These are phyloP conservation scores for Polypterus senegalus DNA, from an alignment of 2,113 vertebrate species.

Conservation along the genomic window DNA sequence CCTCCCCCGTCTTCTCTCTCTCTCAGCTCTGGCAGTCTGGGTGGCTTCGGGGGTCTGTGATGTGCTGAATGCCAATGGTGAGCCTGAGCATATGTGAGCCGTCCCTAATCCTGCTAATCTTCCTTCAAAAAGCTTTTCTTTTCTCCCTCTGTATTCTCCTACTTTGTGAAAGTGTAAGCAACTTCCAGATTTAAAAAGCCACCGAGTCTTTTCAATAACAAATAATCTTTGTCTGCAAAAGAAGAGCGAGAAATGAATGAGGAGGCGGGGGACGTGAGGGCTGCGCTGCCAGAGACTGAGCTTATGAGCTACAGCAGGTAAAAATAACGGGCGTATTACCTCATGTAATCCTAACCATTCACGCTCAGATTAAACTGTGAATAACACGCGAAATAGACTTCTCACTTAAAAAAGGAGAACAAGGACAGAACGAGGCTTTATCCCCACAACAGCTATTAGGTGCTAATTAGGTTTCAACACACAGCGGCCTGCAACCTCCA, in stretches of 20 bases:
- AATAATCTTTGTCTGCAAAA: slow-evolving; percentile 46
- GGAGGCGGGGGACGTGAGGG: slow-evolving; percentile 11
- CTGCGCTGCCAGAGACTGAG: slow-evolving; percentile 52
- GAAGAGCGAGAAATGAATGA: slow-evolving; percentile 22
- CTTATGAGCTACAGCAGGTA: slow-evolving; percentile 52
- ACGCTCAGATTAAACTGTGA: slow-evolving; percentile 49
- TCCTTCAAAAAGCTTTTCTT: slow-evolving; percentile 52
- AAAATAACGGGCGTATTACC: slow-evolving; percentile 44
- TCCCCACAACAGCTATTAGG: slow-evolving; percentile 71
- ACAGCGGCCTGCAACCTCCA: slow-evolving; percentile 67
- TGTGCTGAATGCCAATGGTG: slow-evolving; percentile 83
- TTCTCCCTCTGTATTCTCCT: background rate
- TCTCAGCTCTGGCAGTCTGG: slow-evolving; percentile 52
- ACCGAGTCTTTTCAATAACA: slow-evolving; percentile 57
- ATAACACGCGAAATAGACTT: slow-evolving; percentile 41
- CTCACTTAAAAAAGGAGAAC: slow-evolving; percentile 27
- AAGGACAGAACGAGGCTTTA: slow-evolving; percentile 45
- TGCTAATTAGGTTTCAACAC: slow-evolving; percentile 87
- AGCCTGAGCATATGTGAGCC: slow-evolving; percentile 93
- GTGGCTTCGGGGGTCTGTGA: slow-evolving; percentile 61
- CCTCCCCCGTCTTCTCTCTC: slow-evolving; percentile 8
- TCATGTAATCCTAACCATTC: slow-evolving; percentile 46
- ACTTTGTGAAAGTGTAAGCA: slow-evolving; percentile 70
- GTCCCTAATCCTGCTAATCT: slow-evolving; percentile 96
- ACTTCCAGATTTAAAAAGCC: slow-evolving; percentile 57